These are phyloP conservation scores for Nephila pilipes DNA, from an alignment of 1,140 invertebrate species.

Conservation along the genomic window DNA sequence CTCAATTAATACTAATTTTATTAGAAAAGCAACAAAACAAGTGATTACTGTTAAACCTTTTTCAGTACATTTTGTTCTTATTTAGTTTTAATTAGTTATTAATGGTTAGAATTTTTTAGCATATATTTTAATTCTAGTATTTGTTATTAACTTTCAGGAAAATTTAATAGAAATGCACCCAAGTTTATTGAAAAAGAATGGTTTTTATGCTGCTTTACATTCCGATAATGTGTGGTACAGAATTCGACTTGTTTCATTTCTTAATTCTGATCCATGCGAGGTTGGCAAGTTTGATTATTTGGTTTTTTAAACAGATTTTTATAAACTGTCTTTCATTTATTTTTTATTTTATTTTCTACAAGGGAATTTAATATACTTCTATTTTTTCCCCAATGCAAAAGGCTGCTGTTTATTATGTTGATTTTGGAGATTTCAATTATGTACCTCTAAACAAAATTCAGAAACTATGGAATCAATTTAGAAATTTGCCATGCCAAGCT, in stretches of 20 bases:
- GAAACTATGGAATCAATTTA: slow-evolving; percentile 35
- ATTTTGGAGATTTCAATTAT: slow-evolving; percentile 58
- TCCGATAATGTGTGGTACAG: slow-evolving; percentile 54
- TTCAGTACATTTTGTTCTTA: no score
- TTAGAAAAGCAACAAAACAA: no score
- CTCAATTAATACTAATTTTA: no score
- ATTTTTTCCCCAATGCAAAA: not conserved
- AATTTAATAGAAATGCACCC: slow-evolving; percentile 56
- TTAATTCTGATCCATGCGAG: slow-evolving; percentile 3
- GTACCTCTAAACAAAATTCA: slow-evolving; percentile 56
- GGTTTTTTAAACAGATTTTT: not conserved
- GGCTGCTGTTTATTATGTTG: slow-evolving; percentile 62
- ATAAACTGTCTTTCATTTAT: not conserved
- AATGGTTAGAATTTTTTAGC: no score
- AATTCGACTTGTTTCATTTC: slow-evolving; percentile 26
- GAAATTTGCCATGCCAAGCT: slow-evolving; percentile 57
- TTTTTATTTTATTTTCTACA: not conserved
- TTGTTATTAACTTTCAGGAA: not conserved
- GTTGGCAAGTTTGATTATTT: not conserved
- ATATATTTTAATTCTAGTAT: not conserved
- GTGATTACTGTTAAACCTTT: no score
- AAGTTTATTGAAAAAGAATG: slow-evolving; percentile 40
- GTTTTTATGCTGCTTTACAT: slow-evolving; percentile 68
- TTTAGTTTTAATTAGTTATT: no score
- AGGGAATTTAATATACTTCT: not conserved